phyloP scores from a whole-genome alignment of 2,113 vertebrate genomes.

The Aythya baeri region DNA sequence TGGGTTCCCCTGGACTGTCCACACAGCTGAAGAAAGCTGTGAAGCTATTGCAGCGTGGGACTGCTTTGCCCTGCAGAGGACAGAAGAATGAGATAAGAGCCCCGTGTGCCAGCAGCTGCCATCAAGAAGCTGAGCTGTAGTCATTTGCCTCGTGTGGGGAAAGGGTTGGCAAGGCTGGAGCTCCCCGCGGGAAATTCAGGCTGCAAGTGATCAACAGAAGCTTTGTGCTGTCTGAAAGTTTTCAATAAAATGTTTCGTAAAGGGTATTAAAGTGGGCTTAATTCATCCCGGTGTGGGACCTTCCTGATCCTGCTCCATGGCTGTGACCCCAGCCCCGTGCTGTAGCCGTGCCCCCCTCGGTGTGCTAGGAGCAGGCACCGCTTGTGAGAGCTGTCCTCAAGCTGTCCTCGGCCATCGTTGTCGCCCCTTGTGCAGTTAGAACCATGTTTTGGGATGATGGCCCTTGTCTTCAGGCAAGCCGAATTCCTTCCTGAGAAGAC shows the following conservation, averaged over 20 bases:
- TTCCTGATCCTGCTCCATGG: not conserved
- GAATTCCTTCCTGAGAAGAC: not conserved
- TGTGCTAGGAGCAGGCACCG: not conserved
- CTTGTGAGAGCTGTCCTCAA: not conserved
- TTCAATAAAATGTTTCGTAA: not conserved
- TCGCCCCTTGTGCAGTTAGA: fast-evolving
- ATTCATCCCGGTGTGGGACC: not conserved
- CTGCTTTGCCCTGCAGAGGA: not conserved
- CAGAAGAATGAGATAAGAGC: not conserved
- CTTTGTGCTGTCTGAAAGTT: not conserved
- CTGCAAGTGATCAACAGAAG: not conserved
- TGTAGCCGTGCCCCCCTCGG: not conserved
- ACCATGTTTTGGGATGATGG: no score
- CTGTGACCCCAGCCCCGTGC: not conserved
- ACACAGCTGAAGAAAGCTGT: not conserved
- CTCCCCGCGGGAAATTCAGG: not conserved
- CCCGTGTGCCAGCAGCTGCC: fast-evolving
- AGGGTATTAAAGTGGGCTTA: not conserved
- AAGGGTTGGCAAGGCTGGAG: not conserved
- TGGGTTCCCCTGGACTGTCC: not conserved
- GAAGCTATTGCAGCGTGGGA: not conserved
- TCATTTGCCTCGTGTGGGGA: not conserved
- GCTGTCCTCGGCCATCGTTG: fast-evolving
- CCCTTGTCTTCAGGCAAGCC: not conserved
- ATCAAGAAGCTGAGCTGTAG: not conserved